Evolutionary conservation across 2,113 vertebrate genomes (phyloP).

Genomic region (Pituophis catenifer): DNA sequence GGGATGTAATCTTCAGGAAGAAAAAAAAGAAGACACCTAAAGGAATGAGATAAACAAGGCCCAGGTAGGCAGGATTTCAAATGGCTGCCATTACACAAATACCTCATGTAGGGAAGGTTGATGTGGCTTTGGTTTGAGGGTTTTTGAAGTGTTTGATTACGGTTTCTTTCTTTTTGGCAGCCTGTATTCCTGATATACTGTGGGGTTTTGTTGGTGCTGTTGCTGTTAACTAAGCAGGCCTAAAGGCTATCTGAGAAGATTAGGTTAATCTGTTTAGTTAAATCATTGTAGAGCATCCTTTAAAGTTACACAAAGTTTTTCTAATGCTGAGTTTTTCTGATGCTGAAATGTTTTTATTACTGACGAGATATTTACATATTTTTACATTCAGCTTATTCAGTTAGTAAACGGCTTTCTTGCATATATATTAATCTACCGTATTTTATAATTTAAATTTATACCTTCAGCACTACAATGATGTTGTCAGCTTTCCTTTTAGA

Average conservation of each 20-base stretch:
- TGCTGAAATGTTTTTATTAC: not conserved
- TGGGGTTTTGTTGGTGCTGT: constrained; percentile 52
- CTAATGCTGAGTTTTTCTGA: constrained; percentile 68
- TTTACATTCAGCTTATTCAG: constrained; percentile 33
- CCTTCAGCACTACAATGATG: not conserved
- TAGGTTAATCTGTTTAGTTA: constrained; percentile 77
- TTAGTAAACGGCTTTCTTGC: constrained; percentile 26
- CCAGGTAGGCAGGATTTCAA: constrained; percentile 55
- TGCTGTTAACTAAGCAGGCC: constrained; percentile 74
- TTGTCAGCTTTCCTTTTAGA: fast-evolving
- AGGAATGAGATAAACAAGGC: constrained; percentile 69
- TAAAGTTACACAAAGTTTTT: constrained; percentile 74
- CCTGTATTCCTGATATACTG: constrained; percentile 73
- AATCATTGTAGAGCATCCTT: constrained; percentile 76
- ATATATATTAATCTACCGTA: not conserved
- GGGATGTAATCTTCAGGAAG: constrained; percentile 66
- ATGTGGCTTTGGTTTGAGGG: constrained; percentile 68
- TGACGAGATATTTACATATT: constrained; percentile 14
- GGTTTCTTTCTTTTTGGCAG: constrained; percentile 73
- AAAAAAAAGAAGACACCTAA: constrained; percentile 49
- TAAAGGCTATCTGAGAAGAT: constrained; percentile 71
- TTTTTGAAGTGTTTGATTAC: constrained; percentile 66
- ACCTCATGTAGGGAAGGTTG: constrained; percentile 67
- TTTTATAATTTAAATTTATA: not conserved
- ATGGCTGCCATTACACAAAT: constrained; percentile 66